Evolutionary conservation across 2,113 vertebrate genomes (phyloP), one percentile per base, ranked within the genome.

Genomic region (Conger conger): DNA sequence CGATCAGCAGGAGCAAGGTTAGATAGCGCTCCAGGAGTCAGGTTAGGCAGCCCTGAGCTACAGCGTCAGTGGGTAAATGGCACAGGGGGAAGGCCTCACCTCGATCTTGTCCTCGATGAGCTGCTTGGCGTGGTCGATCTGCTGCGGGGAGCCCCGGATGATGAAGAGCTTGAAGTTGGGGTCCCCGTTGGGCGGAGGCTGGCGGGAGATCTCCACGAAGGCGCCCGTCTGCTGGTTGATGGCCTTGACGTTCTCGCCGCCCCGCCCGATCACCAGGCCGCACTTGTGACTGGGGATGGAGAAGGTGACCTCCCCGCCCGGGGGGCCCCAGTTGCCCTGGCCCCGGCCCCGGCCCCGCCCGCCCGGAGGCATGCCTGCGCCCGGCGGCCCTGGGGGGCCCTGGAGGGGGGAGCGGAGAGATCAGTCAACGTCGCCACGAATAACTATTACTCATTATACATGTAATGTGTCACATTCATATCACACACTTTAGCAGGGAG

Each of bases 101-200:
- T 98, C 97, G 6, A 98, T 98, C 91, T 98, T 98, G 80, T 98
- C 96, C 83, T 98, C 97, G 23, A 98, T 98, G 45, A 98, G 96
- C 91, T 97, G 97, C 91, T 97, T 98, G 88, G 97, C 97, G 0
- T 98, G 97, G 90, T 98, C 97, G 0, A 98, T 98, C 92, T 98
- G 96, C 86, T 97, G 96, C 0, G 97, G 97, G 0, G 96, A 94
- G 35, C 97, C 97, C 11, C 97, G 94, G 90, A 98, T 97, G 88
- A 89, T 96, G 85, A 98, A 98, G 23, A 98, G 91, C 83, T 98
- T 98, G 90, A 97, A 98, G 92, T 97, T 97, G 20, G 97, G 97
- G 90, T 98, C 97, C 0, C 97, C 97, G 0, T 98, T 97, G 78
- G 97, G 97, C 0, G 96, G 97, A 1, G 96, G 95, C 90, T 98